Base-by-base conservation (phyloP, 2,888 invertebrate species). In the Diloba caeruleocephala region DNA sequence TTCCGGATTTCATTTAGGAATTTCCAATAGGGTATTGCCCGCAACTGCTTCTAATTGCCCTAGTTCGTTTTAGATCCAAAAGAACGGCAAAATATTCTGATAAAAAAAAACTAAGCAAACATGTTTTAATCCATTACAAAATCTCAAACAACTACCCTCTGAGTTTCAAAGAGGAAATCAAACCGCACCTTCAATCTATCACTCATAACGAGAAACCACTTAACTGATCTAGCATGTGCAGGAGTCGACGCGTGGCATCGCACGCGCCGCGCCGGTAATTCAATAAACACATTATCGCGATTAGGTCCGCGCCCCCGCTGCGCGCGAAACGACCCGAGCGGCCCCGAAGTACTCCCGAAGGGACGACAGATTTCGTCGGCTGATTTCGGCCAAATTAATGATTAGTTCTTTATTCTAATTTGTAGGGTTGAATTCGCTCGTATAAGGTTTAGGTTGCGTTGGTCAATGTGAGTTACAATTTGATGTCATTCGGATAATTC, bases 281-380 rank as follows among this genome's bases (percentile, higher is more conserved):
- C 87, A 92, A 93, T 93, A 93, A 93, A 92, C 92, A 92, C 93
- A 93, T 93, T 93, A 93, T 90, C 90, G 79, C 92, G 93, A 93
- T 93, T 93, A 92, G 89, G 86, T 84, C 77, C 76, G 82, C 79
- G 54, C 82, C 87, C 85, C 83, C 79, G 77, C 76, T 71, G 80
- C 46, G 79, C 62, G 57, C 77, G 78, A 70, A 78, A 74, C 63
- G 68, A 74, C 71, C 79, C 83, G 82, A 81, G 68, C 56, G 71
- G 45, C 62, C 74, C 73, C 80, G 81, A 86, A 85, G 72, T 74
- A 76, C 74, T 81, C 86, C 84, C 88, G 78, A 76, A 81, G 87
- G 87, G 77, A 72, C 77, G 60, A 80, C 83, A 85, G 88, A 88
- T 89, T 90, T 90, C 82, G 80, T 83, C 82, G 85, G 71, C 78